phyloP scores from a whole-genome alignment of 2,797 vertebrate genomes.

The Lutjanus argentimaculatus region DNA sequence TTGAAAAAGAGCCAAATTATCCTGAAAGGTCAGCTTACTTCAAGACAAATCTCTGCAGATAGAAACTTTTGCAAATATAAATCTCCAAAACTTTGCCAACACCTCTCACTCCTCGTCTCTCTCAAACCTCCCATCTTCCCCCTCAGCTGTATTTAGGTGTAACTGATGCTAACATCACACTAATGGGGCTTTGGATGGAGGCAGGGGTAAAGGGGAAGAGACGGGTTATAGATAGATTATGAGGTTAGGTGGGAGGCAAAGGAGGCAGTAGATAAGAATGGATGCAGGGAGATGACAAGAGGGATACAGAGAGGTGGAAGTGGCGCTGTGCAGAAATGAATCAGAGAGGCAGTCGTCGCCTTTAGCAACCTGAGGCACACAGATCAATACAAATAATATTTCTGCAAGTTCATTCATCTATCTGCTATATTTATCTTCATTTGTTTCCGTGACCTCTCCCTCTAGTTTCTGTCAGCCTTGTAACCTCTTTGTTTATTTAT shows the following conservation, averaged over 20 bases:
- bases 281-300: conserved; percentile 37
- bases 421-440: conserved; percentile 39
- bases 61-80: conserved; percentile 33
- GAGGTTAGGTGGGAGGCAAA: conserved; percentile 37
- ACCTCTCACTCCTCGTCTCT: conserved; percentile 10
- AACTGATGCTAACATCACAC: conserved; percentile 54
- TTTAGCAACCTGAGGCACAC: conserved; percentile 31
- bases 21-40: conserved; percentile 19
- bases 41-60: conserved; percentile 47
- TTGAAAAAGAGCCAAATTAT: conserved; percentile 11
- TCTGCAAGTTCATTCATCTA: conserved; percentile 51
- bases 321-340: conserved; percentile 36
- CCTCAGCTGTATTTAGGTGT: conserved; percentile 28
- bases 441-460: conserved; percentile 24
- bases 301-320: conserved; percentile 38
- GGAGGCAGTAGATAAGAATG: conserved; percentile 34
- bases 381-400: conserved; percentile 64
- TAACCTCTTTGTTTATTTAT: conserved; percentile 25
- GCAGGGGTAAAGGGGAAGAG: background rate
- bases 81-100: conserved; percentile 34
- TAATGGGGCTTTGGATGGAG: conserved; percentile 46
- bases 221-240: conserved; percentile 28
- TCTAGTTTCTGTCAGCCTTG: background rate
- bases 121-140: conserved; percentile 1
- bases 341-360: conserved; percentile 31